Evolutionary conservation across 2,888 invertebrate species (phyloP).

Genomic region (Melipona bicolor): DNA sequence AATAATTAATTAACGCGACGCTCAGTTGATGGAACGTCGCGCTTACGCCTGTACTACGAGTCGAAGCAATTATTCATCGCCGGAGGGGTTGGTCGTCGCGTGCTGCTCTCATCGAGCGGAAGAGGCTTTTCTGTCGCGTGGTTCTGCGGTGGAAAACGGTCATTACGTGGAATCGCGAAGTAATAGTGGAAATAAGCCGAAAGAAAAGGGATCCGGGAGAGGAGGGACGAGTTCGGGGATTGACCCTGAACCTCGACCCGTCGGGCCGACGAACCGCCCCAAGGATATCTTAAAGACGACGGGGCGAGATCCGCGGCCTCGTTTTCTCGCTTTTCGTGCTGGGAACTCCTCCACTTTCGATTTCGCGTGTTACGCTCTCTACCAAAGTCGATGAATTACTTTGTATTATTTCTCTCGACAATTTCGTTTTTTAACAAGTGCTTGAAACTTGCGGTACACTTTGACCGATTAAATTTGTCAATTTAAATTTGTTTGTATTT

Average conservation of each 20-base stretch:
- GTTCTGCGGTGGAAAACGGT: constrained; percentile 17
- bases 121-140: constrained; percentile 4
- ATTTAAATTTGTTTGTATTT: too few species aligned
- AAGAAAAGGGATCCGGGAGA: constrained; percentile 24
- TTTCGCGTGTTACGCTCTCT: neutral
- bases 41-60: neutral
- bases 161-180: constrained; percentile 38
- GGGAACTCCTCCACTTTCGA: neutral
- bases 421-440: too few species aligned
- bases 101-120: neutral
- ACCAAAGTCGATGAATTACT: too few species aligned
- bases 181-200: constrained; percentile 33
- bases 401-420: too few species aligned
- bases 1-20: neutral
- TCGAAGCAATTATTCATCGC: constrained; percentile 12
- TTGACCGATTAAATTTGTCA: too few species aligned
- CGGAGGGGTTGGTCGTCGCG: neutral
- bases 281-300: constrained; percentile 63
- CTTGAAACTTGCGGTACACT: too few species aligned
- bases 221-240: constrained; percentile 43
- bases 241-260: constrained; percentile 60
- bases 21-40: neutral
- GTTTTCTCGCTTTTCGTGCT: neutral
- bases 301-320: constrained; percentile 11
- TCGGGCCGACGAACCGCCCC: constrained; percentile 36